Percentiles rank a stretch among this genome's conserved stretches.
phyloP scores from a whole-genome alignment of 2,113 vertebrate genomes.

The Vulpes ferrilata region DNA sequence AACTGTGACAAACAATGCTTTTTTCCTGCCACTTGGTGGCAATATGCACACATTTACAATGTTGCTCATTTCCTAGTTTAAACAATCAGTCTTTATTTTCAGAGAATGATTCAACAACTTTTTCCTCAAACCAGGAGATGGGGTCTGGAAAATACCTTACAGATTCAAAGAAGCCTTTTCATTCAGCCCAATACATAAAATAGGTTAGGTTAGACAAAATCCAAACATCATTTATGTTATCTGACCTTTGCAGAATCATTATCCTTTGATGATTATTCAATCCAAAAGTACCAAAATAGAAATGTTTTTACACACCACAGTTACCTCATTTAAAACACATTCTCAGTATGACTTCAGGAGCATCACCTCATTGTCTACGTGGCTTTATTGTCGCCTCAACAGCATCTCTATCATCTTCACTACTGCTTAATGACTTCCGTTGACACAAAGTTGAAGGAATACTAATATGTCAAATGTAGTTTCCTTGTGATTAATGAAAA shows the following conservation, averaged over 20 bases:
- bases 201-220: slow-evolving; percentile 39
- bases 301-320: background rate
- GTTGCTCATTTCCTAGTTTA: slow-evolving; percentile 60
- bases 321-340: slow-evolving; percentile 3
- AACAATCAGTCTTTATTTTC: slow-evolving; percentile 65
- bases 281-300: background rate
- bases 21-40: slow-evolving; percentile 75
- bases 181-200: background rate
- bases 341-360: slow-evolving; percentile 23
- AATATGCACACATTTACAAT: slow-evolving; percentile 62
- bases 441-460: background rate
- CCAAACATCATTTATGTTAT: slow-evolving; percentile 35
- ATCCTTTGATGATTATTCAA: background rate
- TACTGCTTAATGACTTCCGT: background rate
- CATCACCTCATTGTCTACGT: background rate
- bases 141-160: slow-evolving; percentile 52
- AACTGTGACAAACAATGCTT: slow-evolving; percentile 9
- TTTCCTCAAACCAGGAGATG: slow-evolving; percentile 46
- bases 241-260: background rate
- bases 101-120: slow-evolving; percentile 58
- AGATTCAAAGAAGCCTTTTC: slow-evolving; percentile 48
- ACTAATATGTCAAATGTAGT: background rate
- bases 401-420: background rate
- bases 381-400: background rate
- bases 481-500: background rate